Percentiles rank a stretch among this genome's conserved stretches.
Conservation (phyloP, 2,797 vertebrate genomes). For the Parotocinclus haroldoi region DNA sequence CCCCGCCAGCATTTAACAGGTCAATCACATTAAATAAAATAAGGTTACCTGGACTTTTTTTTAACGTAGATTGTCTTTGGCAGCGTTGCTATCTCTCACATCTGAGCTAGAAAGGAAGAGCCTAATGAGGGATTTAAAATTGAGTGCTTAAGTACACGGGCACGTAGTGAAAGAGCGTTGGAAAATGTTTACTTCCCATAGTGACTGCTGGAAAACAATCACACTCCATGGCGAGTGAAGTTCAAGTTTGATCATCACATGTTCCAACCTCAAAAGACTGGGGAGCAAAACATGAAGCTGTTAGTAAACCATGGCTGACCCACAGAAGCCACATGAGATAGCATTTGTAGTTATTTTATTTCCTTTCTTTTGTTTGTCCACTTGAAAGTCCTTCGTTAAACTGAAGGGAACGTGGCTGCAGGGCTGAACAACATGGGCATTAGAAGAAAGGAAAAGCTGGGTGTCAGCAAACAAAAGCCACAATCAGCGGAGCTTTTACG, state of each 20-base stretch:
- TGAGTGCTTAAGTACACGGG: too few species aligned
- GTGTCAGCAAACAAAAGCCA: not conserved
- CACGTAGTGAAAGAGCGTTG: too few species aligned
- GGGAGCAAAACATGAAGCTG: not conserved
- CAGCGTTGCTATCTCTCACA: too few species aligned
- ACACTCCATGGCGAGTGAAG: not conserved
- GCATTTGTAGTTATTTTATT: not conserved
- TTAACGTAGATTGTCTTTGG: too few species aligned
- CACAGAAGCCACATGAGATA: not conserved
- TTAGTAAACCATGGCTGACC: not conserved
- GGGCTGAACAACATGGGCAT: not conserved
- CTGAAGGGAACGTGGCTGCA: not conserved
- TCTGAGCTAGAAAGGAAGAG: too few species aligned
- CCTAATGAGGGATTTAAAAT: too few species aligned
- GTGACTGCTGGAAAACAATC: not conserved
- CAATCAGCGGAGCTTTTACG: too few species aligned
- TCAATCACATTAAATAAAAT: too few species aligned
- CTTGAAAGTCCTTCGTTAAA: not conserved
- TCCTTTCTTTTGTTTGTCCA: slow-evolving; percentile 5
- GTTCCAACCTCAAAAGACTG: not conserved
- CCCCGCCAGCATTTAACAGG: too few species aligned
- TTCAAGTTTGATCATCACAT: not conserved
- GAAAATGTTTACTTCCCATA: too few species aligned
- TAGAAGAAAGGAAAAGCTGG: not conserved
- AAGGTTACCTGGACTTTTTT: too few species aligned